Evolutionary conservation across 2,797 vertebrate genomes (phyloP), one percentile per base, ranked within the genome.

Genomic region (Antrozous pallidus): DNA sequence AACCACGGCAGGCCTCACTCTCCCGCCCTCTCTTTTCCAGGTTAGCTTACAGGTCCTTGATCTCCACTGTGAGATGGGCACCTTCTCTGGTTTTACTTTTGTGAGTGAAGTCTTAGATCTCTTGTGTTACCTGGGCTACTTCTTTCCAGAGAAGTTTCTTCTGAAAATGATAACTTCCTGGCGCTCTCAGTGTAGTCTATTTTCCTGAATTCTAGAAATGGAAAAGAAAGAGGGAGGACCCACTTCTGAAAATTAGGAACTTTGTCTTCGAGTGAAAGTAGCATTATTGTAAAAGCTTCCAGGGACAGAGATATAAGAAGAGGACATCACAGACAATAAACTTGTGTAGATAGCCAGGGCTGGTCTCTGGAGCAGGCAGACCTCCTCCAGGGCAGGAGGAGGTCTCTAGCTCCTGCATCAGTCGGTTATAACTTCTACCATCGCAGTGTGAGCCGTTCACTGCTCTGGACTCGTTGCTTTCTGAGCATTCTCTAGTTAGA

Each of bases 131-230:
- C 94, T 90, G 58, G 65, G 80, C 2, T 42, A 4, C 1, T 2
- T 71, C 0, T 91, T 36, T 1, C 38, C 22, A 0, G 3, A 36
- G 31, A 3, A 9, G 0, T 0, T 3, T 94, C 83, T 24, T 87
- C 94, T 3, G 80, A 65, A 26, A 20, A 0, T 0, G 54, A 70
- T 2, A 1, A 1, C 40, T 0, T 56, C 12, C 10, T 24, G 5
- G 26, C 33, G 0, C 38, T 40, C 0, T 63, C 49, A 3, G 5
- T 61, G 12, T 13, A 2, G 28, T 74, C 67, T 87, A 3, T 92
- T 70, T 31, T 86, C 79, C 0, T 51, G 69, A 38, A 0, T n/a
- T 40, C 95, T 97, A 94, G 69, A 93, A 67, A 82, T 47, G 40
- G 28, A 40, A 91, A 74, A 80, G 6, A 47, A 77, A 88, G 8